A percentile compares a stretch with the other conserved stretches of the same genome.
Evolutionary conservation across 2,797 vertebrate species (phyloP).

Genomic region (Microchirus variegatus): DNA sequence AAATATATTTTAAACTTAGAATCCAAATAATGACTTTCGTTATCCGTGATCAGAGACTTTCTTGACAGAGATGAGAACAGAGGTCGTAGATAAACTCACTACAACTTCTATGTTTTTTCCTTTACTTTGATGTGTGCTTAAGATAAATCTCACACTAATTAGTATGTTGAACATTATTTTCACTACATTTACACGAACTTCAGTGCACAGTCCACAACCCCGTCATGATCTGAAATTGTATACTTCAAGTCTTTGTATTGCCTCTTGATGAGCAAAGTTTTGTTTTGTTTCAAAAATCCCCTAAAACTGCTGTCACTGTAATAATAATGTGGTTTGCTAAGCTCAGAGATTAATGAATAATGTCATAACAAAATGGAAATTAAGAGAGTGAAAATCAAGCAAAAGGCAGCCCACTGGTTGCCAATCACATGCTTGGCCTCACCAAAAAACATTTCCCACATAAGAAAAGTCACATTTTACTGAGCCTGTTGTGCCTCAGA

Average conservation of each 20-base stretch:
- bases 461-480: neutral
- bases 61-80: too few relatives aligned
- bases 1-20: neutral
- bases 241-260: neutral
- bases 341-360: neutral
- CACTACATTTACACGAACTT: neutral
- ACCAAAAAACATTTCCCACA: conserved; percentile 9
- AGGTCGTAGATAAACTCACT: neutral
- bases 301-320: neutral
- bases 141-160: neutral
- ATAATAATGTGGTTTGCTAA: neutral
- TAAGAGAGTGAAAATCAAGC: neutral
- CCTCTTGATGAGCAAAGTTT: neutral
- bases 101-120: neutral
- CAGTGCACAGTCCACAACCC: neutral
- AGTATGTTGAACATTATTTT: neutral
- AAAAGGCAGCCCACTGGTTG: too few relatives aligned
- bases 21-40: neutral
- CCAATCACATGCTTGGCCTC: conserved; percentile 1
- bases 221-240: neutral
- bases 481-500: neutral
- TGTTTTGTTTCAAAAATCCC: neutral
- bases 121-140: neutral
- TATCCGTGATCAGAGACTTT: neutral
- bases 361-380: neutral